phyloP scores from a whole-genome alignment of 2,113 vertebrate species.

The Chloebia gouldiae region DNA sequence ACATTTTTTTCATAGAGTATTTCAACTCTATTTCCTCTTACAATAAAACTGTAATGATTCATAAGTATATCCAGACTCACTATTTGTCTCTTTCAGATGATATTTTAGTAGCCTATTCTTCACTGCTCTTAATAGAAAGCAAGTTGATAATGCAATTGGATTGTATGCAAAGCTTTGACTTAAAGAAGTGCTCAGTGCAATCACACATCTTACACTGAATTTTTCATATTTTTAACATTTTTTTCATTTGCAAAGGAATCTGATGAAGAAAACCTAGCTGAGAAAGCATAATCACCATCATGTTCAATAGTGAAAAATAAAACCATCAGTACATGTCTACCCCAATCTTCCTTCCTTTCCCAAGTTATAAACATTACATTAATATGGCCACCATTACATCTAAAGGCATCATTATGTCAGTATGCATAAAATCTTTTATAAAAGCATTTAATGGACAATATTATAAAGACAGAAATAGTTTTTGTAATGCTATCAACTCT shows the following conservation, averaged over 20 bases:
- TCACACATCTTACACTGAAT: neutral
- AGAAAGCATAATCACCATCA: neutral
- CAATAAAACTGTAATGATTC: neutral
- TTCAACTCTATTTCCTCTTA: neutral
- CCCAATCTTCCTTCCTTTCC: neutral
- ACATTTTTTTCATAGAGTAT: neutral
- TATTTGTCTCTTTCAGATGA: neutral
- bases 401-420: neutral
- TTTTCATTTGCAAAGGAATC: neutral
- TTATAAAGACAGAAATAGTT: neutral
- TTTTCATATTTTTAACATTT: neutral
- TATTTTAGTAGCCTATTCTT: neutral
- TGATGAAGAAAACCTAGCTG: neutral
- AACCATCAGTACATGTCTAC: neutral
- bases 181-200: neutral
- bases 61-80: neutral
- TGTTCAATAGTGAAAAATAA: neutral
- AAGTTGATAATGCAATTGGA: neutral
- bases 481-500: neutral
- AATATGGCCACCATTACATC: neutral
- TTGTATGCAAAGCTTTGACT: neutral
- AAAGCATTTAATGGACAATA: neutral
- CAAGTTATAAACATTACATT: neutral
- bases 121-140: neutral
- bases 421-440: neutral